Conservation (phyloP, 2,888 invertebrate species). For the Hydraecia micacea region DNA sequence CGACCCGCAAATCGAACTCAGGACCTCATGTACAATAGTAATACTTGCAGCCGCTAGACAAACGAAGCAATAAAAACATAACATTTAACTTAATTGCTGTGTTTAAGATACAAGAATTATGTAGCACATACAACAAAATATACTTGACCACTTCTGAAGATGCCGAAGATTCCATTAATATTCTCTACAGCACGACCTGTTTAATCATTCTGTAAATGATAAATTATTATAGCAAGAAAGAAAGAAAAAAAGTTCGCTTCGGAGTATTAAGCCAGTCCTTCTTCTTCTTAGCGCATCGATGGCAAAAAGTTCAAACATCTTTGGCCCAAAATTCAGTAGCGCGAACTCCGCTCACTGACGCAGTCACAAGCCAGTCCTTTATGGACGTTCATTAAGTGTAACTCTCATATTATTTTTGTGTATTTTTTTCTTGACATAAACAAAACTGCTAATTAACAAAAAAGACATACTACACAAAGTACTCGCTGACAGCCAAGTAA, state of each 20-base stretch:
- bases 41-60: too few relatives aligned
- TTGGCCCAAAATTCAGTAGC: not conserved
- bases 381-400: not conserved
- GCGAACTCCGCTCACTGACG: not conserved
- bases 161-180: not conserved
- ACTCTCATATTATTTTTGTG: not conserved
- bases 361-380: not conserved
- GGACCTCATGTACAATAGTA: too few relatives aligned
- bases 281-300: not conserved
- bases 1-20: too few relatives aligned
- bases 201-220: not conserved
- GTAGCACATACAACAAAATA: too few relatives aligned
- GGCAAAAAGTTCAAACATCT: not conserved
- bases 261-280: not conserved
- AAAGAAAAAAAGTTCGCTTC: too few relatives aligned
- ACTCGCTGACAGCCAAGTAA: slow-evolving; percentile 48
- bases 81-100: too few relatives aligned
- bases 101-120: not conserved
- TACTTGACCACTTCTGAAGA: not conserved
- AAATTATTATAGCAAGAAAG: not conserved
- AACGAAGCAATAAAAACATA: too few relatives aligned
- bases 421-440: not conserved
- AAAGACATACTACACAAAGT: slow-evolving; percentile 14
- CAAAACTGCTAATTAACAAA: slow-evolving; percentile 36
- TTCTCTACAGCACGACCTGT: not conserved